Percentiles rank a stretch among this genome's conserved stretches.
These are phyloP conservation scores for Chymomyza procnemis DNA, from an alignment of 2,888 invertebrate genomes.

Conservation along the genomic window DNA sequence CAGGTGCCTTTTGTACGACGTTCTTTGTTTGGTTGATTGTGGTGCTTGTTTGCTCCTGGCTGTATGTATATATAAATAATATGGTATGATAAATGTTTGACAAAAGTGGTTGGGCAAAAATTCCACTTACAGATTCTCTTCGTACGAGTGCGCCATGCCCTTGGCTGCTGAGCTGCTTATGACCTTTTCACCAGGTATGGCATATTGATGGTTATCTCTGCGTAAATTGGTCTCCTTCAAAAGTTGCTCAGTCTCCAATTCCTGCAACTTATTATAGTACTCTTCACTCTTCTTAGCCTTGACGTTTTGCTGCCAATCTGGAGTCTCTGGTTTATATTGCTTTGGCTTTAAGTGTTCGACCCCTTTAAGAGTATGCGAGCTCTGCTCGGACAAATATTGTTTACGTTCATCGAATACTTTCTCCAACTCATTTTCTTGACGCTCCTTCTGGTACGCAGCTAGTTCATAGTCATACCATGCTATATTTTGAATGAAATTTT, in stretches of 20 bases:
- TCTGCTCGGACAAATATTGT: conserved; percentile 84
- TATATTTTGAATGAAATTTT: conserved; percentile 75
- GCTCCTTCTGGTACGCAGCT: conserved; percentile 89
- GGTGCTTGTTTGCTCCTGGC: conserved; percentile 53
- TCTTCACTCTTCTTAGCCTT: conserved; percentile 90
- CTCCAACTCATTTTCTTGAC: conserved; percentile 89
- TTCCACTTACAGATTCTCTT: conserved; percentile 88
- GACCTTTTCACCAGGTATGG: conserved; percentile 90
- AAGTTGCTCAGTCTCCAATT: conserved; percentile 90
- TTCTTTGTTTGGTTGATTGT: conserved; percentile 79
- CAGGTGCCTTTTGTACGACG: conserved; percentile 79
- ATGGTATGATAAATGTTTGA: too few species aligned
- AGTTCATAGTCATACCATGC: conserved; percentile 96
- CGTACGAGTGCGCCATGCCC: conserved; percentile 93
- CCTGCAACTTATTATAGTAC: conserved; percentile 89
- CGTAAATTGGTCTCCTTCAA: conserved; percentile 88
- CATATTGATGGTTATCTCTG: conserved; percentile 88
- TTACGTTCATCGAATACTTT: conserved; percentile 92
- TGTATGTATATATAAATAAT: conserved; percentile 5
- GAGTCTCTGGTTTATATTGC: conserved; percentile 85
- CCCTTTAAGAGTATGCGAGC: conserved; percentile 81
- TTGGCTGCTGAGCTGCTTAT: conserved; percentile 88
- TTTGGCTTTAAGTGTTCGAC: conserved; percentile 83
- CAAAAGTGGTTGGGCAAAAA: too few species aligned
- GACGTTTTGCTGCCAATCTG: conserved; percentile 91